A percentile compares a stretch with the other conserved stretches of the same genome.
Evolutionary conservation across 1,140 invertebrate genomes (phyloP).

Genomic region (Augochlora pura): DNA sequence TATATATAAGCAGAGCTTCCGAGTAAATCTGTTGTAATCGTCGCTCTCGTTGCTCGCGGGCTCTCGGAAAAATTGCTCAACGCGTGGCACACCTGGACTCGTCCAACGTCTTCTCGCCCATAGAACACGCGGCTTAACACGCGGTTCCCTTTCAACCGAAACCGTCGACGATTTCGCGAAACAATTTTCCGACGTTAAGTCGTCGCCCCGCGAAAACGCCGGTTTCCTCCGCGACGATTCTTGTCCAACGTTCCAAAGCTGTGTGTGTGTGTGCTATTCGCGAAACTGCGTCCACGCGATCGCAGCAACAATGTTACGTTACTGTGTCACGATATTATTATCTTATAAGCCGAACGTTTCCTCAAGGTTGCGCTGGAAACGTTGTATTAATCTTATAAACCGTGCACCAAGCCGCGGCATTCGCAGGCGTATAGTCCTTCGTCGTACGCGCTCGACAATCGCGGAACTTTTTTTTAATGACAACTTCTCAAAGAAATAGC

Average conservation of each 20-base stretch:
- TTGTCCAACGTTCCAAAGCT: no score
- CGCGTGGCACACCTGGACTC: conserved; percentile 4
- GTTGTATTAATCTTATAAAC: background rate
- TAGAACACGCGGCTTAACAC: background rate
- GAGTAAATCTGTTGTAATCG: conserved; percentile 34
- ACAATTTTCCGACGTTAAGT: no score
- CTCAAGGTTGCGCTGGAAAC: background rate
- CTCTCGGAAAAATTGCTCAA: conserved; percentile 31
- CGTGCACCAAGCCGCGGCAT: background rate
- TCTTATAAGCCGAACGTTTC: background rate
- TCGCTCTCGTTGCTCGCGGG: background rate
- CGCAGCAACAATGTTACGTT: background rate
- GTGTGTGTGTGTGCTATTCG: no score
- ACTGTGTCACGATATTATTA: background rate
- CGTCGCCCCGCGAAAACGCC: no score
- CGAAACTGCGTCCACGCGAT: background rate
- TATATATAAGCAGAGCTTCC: conserved; percentile 38
- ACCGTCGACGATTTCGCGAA: no score
- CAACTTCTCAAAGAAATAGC: no score
- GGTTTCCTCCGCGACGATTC: no score
- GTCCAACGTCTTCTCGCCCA: background rate
- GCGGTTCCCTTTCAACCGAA: no score
- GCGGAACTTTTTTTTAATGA: background rate
- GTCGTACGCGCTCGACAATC: background rate
- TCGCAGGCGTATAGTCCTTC: no score